Evolutionary conservation across 1,140 invertebrate genomes (phyloP), one percentile per base, ranked within the genome.

Genomic region (Frieseomelitta varia): DNA sequence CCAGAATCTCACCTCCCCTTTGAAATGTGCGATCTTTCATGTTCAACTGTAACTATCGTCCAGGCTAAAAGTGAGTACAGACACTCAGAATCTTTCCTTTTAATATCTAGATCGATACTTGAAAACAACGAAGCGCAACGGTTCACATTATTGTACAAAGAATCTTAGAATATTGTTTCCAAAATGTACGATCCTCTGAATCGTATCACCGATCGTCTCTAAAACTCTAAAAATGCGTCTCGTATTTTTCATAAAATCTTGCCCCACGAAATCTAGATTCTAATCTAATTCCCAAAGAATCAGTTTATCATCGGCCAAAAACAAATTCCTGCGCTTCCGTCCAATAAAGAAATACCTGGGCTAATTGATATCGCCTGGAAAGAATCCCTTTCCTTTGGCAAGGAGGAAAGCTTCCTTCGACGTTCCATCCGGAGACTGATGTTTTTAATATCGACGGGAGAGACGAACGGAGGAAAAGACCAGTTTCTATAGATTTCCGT

Each of bases 391-490:
- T 47, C 3, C 27, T 19, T 24, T 55, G 27, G 11, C 19, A 17
- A 51, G 4, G 2, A 15, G 14, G 24, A 51, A 24, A 51, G 34
- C 12, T 19, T 47, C 39, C 24, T 39, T 61, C 58, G 53, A 24
- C 30, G 67, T 34, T 79, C 55, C 24, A 27, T 39, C 10, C 19
- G 34, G 6, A 19, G 34, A 24, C 30, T 51, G 55, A 34, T 69
- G 63, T 56, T 39, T 24, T 69, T 56, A 47, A 69, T 69, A 69
- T 71, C 24, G 65, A 83, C 55, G 69, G 11, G 24, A 61, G 15
- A 61, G 15, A 15, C 12, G 47, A 27, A 69, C 68, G 39, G 47
- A 17, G 19, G 6, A 8, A 82, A 24, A 10, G 30, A 27, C 34
- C 17, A 27, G 27, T 14, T 53, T 10, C 21, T 69, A 77, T 58